Base-by-base conservation (phyloP, 2,797 vertebrate species). In the Diceros bicornis region DNA sequence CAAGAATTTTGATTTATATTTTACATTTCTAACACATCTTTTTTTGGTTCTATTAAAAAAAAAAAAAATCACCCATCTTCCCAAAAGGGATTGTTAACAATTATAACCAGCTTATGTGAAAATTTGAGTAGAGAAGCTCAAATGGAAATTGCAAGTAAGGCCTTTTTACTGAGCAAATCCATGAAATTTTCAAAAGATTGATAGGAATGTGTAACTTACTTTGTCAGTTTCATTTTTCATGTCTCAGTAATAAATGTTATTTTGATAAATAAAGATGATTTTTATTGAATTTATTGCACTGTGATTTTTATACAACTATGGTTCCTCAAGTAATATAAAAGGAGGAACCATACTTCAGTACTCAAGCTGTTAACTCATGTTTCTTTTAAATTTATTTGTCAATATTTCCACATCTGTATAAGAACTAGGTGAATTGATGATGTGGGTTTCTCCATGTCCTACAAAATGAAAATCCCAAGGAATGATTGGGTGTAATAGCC, bases 261-360 rank as follows among this genome's bases (percentile, higher is more conserved):
- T 97, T 98, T 94, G 96, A 97, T 96, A 98, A 97, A 97, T 90
- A 97, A 97, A 94, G 71, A 66, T 97, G 91, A 97, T 94, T 97
- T 78, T 91, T 95, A 97, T 61, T 32, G 89, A 66, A 37, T 85
- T 96, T 89, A 94, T 62, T 96, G 88, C 11, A 52, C 77, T 93
- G 84, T 82, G 82, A 92, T 74, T 97, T 97, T 89, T 86, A 97
- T 41, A 91, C 74, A 86, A 71, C 68, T 71, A 83, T 68, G 64
- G 57, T 52, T 97, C 55, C 55, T 96, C 84, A 41, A 84, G 82
- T 95, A 89, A 93, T 69, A 69, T 74, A 77, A 96, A 79, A 97
- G 32, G 59, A 85, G 44, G 82, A 85, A 37, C 50, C 34, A 50
- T 52, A 91, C 13, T 90, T 94, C 10, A 89, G 66, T 57, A 94